These are phyloP conservation scores for Zeus faber DNA, from an alignment of 2,113 vertebrate species.

Conservation along the genomic window DNA sequence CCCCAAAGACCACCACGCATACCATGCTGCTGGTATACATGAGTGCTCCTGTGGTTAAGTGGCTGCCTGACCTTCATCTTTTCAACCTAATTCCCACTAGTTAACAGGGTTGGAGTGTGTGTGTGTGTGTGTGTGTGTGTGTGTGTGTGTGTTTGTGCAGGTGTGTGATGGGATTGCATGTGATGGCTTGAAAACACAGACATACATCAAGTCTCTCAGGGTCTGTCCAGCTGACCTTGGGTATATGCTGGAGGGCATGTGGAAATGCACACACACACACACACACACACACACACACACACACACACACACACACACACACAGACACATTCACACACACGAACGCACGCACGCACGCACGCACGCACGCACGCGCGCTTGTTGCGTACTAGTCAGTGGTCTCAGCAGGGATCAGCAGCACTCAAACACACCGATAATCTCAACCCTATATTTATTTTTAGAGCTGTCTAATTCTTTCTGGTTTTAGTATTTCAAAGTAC, in stretches of 20 bases:
- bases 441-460: too few species aligned
- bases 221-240: slow-evolving; percentile 24
- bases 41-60: not conserved
- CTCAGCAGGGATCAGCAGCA: too few species aligned
- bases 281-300: slow-evolving; percentile 16
- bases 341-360: not conserved
- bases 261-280: slow-evolving; percentile 4
- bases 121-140: slow-evolving; percentile 9
- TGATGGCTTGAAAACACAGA: slow-evolving; percentile 17
- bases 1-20: not conserved
- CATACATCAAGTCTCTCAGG: slow-evolving; percentile 26
- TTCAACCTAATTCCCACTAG: not conserved
- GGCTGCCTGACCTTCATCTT: slow-evolving; percentile 9
- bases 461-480: too few species aligned
- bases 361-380: too few species aligned
- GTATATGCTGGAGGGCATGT: not conserved
- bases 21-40: not conserved
- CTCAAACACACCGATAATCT: too few species aligned
- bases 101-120: not conserved
- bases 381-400: too few species aligned
- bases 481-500: too few species aligned
- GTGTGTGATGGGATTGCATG: slow-evolving; percentile 9
- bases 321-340: slow-evolving; percentile 15
- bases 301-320: slow-evolving; percentile 7
- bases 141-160: not conserved